Evolutionary conservation across 2,797 vertebrate genomes (phyloP).

Genomic region (Alcedo quadribrachys): DNA sequence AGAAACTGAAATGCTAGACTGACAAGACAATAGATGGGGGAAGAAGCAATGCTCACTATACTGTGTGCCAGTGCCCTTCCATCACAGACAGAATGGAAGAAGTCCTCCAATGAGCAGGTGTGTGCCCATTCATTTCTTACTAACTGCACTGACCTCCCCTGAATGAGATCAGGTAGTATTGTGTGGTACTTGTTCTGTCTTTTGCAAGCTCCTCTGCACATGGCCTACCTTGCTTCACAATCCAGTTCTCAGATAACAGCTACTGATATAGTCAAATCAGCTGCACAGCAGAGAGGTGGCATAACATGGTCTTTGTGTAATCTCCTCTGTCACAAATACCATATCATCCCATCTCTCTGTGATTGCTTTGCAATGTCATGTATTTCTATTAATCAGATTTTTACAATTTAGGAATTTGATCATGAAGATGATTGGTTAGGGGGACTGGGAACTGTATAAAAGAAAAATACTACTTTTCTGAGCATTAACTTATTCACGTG

Average conservation of each 20-base stretch:
- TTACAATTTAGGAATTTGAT: constrained; percentile 34
- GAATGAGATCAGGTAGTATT: accelerated
- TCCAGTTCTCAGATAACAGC: neutral
- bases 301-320: neutral
- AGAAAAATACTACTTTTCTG: neutral
- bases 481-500: neutral
- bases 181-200: neutral
- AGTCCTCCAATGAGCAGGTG: neutral
- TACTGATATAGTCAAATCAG: neutral
- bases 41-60: neutral
- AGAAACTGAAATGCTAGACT: neutral
- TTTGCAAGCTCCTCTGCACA: neutral
- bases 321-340: neutral
- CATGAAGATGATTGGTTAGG: neutral
- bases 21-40: neutral
- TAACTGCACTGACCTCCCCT: neutral
- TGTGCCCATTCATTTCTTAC: neutral
- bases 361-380: neutral
- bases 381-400: constrained; percentile 9
- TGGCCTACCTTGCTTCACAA: neutral
- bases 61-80: neutral
- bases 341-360: neutral
- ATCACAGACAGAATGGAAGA: neutral
- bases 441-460: neutral
- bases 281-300: neutral